Evolutionary conservation across 2,113 vertebrate species (phyloP), one percentile per base, ranked within the genome.

Genomic region (Anarhynchus alexandrinus): DNA sequence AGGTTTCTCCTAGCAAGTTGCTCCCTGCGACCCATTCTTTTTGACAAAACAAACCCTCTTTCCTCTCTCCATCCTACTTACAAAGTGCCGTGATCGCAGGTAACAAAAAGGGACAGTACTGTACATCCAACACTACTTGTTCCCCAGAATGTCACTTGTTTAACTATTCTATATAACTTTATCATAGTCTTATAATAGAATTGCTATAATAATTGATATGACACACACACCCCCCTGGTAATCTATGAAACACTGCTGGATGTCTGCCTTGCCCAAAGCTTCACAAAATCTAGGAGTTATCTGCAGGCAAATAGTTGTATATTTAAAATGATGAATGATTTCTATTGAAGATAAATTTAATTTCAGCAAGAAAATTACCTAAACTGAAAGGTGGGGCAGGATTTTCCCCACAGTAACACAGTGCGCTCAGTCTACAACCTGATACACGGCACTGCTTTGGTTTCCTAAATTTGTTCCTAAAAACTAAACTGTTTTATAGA

Each of bases 1-100:
- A 73, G 40, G 4, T 43, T 26, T 86, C 27, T 80, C 16, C 51
- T 30, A 30, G 3, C 20, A 93, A 73, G 36, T 10, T 77, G 10
- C 5, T 57, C 19, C 67, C 43, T 54, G 4, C 0, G 0, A 43
- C 10, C 5, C 15, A 42, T 38, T 43, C 4, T 15, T 76, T 62
- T 69, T 34, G 26, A 65, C 32, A 84, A 52, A 70, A 87, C 6
- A 65, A 89, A 62, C 36, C 6, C 4, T 65, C 14, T 43, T 77
- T 80, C 43, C 16, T 51, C 32, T 83, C 22, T 89, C 52, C 10
- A 23, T 65, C 15, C 6, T 47, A 4, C 42, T 36, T 38, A 49
- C 4, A 78, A 76, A 18, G 22, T 72, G 3, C 4, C 19, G 13
- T 2, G 2, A 54, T 47, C 8, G 15, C 34, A 69, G 42, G 23